Conservation (phyloP, 2,888 invertebrate genomes). For the Falcaria lacertinaria region DNA sequence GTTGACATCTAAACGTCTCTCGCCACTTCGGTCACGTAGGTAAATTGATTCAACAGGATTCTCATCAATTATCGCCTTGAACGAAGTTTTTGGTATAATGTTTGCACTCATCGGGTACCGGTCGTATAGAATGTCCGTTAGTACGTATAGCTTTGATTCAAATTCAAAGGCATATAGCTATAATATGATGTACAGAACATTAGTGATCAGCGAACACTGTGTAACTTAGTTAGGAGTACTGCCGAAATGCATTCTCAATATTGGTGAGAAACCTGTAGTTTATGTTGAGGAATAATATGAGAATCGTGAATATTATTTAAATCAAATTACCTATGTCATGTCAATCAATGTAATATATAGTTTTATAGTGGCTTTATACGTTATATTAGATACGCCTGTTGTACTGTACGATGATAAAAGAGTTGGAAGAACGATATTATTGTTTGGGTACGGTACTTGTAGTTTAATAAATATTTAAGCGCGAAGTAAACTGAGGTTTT, state of each 20-base stretch:
- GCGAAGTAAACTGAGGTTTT: no score
- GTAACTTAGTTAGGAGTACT: no score
- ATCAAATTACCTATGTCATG: neutral
- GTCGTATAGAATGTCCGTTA: slow-evolving; percentile 23
- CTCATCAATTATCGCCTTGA: slow-evolving; percentile 40
- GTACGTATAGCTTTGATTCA: neutral
- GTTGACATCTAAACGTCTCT: slow-evolving; percentile 41
- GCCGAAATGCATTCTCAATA: no score
- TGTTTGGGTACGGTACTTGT: no score
- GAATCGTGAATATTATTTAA: neutral
- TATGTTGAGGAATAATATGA: no score
- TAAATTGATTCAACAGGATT: slow-evolving; percentile 44
- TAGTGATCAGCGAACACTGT: no score
- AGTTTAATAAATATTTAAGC: no score
- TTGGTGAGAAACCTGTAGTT: no score
- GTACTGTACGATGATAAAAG: neutral
- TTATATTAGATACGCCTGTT: neutral
- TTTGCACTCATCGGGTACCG: slow-evolving; percentile 33
- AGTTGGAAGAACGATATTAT: no score
- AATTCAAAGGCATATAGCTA: no score
- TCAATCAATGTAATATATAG: no score
- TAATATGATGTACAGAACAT: neutral
- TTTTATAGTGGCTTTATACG: neutral
- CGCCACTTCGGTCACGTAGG: slow-evolving; percentile 31
- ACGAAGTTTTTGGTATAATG: slow-evolving; percentile 38